A percentile compares a stretch with the other conserved stretches of the same genome.
Conservation (phyloP, 2,797 vertebrate species). For the Falco rusticolus region DNA sequence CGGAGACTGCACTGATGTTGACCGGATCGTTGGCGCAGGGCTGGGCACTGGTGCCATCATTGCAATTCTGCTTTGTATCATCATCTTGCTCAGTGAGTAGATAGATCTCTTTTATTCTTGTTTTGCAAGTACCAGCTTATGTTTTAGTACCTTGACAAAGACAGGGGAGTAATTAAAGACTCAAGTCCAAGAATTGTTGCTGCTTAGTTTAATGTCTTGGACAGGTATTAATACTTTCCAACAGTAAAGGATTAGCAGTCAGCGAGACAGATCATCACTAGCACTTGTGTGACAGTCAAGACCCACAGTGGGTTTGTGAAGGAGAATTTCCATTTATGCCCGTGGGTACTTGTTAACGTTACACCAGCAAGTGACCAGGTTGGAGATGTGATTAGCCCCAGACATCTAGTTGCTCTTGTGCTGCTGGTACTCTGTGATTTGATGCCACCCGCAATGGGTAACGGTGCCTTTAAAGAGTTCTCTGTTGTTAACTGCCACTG, state of each 20-base stretch:
- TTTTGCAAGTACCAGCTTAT: neutral
- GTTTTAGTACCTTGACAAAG: neutral
- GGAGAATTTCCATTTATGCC: neutral
- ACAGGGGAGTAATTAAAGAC: neutral
- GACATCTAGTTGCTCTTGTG: neutral
- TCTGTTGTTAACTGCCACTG: neutral
- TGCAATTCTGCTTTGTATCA: conserved; percentile 95
- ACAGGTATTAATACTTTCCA: neutral
- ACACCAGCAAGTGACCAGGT: neutral
- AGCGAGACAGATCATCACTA: neutral
- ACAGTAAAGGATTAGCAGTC: neutral
- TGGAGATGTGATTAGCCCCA: neutral
- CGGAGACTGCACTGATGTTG: conserved; percentile 93
- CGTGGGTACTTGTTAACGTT: neutral
- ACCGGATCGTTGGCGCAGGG: conserved; percentile 90
- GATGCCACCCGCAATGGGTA: rapidly evolving
- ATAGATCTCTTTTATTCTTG: neutral
- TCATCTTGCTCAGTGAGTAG: conserved; percentile 92
- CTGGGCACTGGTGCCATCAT: conserved; percentile 95
- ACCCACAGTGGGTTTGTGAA: neutral
- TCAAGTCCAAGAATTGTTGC: neutral
- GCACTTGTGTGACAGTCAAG: neutral
- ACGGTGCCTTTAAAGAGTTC: neutral
- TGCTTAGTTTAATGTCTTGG: neutral
- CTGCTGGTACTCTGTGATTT: neutral